These are phyloP conservation scores for Hestina assimilis DNA, from an alignment of 1,140 invertebrate genomes.

Conservation along the genomic window DNA sequence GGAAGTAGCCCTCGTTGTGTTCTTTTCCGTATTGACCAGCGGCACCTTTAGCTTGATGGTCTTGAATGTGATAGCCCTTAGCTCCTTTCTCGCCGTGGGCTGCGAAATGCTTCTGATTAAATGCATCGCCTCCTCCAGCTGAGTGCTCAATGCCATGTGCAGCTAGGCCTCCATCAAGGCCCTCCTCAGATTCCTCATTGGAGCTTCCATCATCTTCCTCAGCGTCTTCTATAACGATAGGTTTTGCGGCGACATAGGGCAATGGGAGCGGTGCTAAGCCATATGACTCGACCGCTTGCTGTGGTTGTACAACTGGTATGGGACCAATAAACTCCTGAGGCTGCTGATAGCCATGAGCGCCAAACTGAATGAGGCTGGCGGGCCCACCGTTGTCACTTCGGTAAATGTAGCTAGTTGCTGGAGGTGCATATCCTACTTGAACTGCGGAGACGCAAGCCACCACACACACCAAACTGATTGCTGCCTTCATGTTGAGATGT, in stretches of 20 bases:
- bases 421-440: conserved; percentile 44
- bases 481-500: conserved; percentile 63
- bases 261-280: conserved; percentile 54
- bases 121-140: conserved; percentile 59
- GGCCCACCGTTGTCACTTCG: conserved; percentile 75
- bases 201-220: conserved; percentile 42
- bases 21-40: conserved; percentile 56
- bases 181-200: conserved; percentile 31
- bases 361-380: conserved; percentile 69
- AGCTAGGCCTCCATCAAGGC: conserved; percentile 29
- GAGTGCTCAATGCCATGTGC: conserved; percentile 45
- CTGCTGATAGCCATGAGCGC: conserved; percentile 55
- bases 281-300: conserved; percentile 48
- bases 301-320: conserved; percentile 42
- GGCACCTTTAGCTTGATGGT: conserved; percentile 58
- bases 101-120: conserved; percentile 59
- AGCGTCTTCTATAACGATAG: conserved; percentile 53
- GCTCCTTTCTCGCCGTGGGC: conserved; percentile 73
- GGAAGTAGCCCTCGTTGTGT: conserved; percentile 56
- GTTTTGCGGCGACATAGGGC: conserved; percentile 59
- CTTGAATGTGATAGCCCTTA: conserved; percentile 63
- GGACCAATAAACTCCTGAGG: conserved; percentile 48
- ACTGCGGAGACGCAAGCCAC: conserved; percentile 41
- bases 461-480: conserved; percentile 41
- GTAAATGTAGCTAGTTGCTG: conserved; percentile 76